phyloP scores from a whole-genome alignment of 2,888 invertebrate genomes.

The Parnassius apollo region DNA sequence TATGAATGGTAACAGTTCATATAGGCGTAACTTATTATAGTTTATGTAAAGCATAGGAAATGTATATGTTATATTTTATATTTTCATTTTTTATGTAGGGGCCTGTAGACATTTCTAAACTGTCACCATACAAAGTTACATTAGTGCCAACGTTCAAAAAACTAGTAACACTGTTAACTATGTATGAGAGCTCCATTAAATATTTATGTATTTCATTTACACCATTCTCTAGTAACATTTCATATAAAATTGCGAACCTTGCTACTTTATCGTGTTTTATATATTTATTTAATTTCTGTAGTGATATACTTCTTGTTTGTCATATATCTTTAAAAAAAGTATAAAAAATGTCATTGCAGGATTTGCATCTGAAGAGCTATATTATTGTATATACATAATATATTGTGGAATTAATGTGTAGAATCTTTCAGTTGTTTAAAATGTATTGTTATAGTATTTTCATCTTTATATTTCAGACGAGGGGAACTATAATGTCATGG shows the following conservation, averaged over 20 bases:
- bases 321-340: conserved; percentile 62
- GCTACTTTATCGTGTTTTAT: conserved; percentile 70
- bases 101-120: conserved; percentile 26
- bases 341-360: conserved; percentile 62
- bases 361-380: conserved; percentile 62
- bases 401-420: conserved; percentile 69
- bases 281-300: conserved; percentile 59
- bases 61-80: conserved; percentile 77
- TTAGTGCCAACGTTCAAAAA: conserved; percentile 18
- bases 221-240: conserved; percentile 68
- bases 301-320: conserved; percentile 75
- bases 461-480: conserved; percentile 45
- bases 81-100: conserved; percentile 57
- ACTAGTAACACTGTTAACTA: conserved; percentile 32
- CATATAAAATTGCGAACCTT: conserved; percentile 63
- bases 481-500: conserved; percentile 40
- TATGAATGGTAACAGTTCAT: conserved; percentile 69
- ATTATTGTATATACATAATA: conserved; percentile 61
- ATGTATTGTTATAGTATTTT: conserved; percentile 51
- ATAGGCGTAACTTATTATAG: conserved; percentile 76
- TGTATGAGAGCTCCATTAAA: conserved; percentile 38
- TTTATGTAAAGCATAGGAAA: conserved; percentile 77
- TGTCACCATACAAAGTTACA: conserved; percentile 32
- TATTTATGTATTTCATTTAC: conserved; percentile 64
- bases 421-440: conserved; percentile 57